phyloP scores from a whole-genome alignment of 23 tunicate species.

The Ciona savignyi region DNA sequence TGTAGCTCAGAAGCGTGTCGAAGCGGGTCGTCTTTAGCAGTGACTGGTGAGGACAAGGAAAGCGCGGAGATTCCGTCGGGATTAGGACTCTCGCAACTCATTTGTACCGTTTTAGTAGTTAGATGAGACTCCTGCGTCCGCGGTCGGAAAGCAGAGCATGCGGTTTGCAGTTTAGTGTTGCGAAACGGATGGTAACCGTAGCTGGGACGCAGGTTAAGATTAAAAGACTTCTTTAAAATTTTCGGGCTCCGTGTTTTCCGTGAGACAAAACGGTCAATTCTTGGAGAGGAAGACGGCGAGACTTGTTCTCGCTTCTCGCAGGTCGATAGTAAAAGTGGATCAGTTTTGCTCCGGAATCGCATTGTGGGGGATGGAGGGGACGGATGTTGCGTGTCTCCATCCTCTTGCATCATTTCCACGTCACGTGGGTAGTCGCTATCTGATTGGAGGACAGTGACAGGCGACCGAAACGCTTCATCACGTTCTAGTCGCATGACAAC shows the following conservation, averaged over 20 bases:
- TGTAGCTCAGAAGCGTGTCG: slow-evolving; percentile 6
- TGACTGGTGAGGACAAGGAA: slow-evolving; percentile 66
- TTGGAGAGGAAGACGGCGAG: slow-evolving; percentile 31
- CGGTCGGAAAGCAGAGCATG: slow-evolving; percentile 1
- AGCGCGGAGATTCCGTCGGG: slow-evolving; percentile 31
- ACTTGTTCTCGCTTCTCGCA: not conserved
- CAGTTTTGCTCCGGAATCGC: slow-evolving; percentile 17
- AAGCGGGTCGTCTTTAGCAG: slow-evolving; percentile 31
- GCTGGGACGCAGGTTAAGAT: slow-evolving; percentile 30
- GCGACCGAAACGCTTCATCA: not conserved
- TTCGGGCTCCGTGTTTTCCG: slow-evolving; percentile 75
- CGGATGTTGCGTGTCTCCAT: slow-evolving; percentile 9
- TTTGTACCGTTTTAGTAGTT: not conserved
- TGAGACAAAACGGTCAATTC: slow-evolving; percentile 35
- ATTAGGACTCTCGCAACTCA: slow-evolving; percentile 31
- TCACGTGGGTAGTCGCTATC: slow-evolving; percentile 9
- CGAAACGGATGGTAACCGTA: slow-evolving; percentile 33
- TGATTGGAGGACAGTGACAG: not conserved
- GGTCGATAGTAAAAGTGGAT: slow-evolving; percentile 1
- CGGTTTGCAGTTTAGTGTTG: slow-evolving; percentile 18
- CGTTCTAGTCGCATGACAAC: not conserved
- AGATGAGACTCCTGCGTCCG: slow-evolving; percentile 10
- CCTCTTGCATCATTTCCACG: slow-evolving; percentile 35
- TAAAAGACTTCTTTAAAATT: slow-evolving; percentile 49
- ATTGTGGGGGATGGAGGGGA: slow-evolving; percentile 7